Base-by-base conservation (phyloP, 2,888 invertebrate species). In the Sarcophaga variegata region DNA sequence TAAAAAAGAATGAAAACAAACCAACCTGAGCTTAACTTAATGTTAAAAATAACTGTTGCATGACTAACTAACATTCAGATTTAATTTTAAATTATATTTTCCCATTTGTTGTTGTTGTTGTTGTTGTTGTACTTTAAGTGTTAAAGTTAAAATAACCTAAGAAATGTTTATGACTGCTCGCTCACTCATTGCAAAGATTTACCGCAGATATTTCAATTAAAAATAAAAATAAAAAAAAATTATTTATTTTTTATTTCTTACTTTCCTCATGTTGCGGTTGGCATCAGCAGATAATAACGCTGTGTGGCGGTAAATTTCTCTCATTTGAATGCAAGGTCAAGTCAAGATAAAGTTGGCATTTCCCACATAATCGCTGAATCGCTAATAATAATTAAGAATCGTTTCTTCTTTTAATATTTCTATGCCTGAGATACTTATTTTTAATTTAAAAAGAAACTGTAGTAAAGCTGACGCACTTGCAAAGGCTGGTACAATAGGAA, bases 31-130 rank as follows among this genome's bases (percentile, higher is more conserved):
- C 17, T 2, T 3, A 54, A 54, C 5, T 54, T 54, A 70, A 54
- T 54, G 25, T 70, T 60, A 77, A 49, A 72, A 78, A 22, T 72
- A 72, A 67, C 59, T 78, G 47, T 49, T 66, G 77, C 83, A 71
- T 83, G 77, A 83, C 77, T 59, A 59, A 83, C 77, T 59, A 59
- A 49, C n/a, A 66, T 67, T 71, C 20, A 54, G 14, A 62, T 22
- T 62, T 63, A 54, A 62, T 14, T 37, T 59, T 70, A 62, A 77
- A 14, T 63, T 20, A 63, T 20, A 63, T 54, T 66, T 71, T 49
- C 17, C 37, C 54, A 54, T 14, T 54, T 54, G 54, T 54, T 54
- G 22, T 22, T 22, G 49, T 54, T 17, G 3, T 54, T 49, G 11
- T 49, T 54, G n/a, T n/a, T 49, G 11, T 49, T 54, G 12, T 54